phyloP scores from a whole-genome alignment of 2,797 vertebrate genomes.

The Clarias laeviceps region DNA sequence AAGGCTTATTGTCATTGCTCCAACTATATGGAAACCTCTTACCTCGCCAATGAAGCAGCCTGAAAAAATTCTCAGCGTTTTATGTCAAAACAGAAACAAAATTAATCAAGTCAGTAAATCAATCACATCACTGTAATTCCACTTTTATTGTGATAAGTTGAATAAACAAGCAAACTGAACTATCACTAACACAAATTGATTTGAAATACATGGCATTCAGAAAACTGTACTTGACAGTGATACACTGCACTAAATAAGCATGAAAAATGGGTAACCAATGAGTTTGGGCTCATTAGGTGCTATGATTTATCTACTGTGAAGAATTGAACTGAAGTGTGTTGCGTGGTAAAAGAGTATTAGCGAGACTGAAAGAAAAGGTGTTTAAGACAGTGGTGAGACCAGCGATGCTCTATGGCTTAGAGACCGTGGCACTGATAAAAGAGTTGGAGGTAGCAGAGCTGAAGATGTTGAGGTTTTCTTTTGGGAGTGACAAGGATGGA shows the following conservation, averaged over 20 bases:
- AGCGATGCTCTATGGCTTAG: no score
- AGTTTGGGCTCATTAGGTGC: neutral
- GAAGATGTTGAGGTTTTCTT: no score
- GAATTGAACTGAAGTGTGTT: neutral
- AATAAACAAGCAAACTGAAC: neutral
- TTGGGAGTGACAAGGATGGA: no score
- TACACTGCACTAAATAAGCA: conserved; percentile 14
- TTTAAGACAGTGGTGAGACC: no score
- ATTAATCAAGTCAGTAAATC: neutral
- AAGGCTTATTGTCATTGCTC: neutral
- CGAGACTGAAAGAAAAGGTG: no score
- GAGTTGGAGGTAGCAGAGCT: no score
- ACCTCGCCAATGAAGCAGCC: neutral
- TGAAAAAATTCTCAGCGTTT: neutral
- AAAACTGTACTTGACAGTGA: conserved; percentile 14
- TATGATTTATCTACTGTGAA: neutral
- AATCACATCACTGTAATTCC: neutral
- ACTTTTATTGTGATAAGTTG: conserved; percentile 11
- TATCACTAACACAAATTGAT: conserved; percentile 13
- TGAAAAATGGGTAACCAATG: conserved; percentile 6
- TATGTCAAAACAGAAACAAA: neutral
- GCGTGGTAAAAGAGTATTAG: no score
- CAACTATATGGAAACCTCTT: neutral
- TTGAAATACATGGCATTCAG: neutral
- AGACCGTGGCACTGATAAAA: no score